Evolutionary conservation across 2,113 vertebrate genomes (phyloP), one percentile per base, ranked within the genome.

Genomic region (Uropsilus gracilis): DNA sequence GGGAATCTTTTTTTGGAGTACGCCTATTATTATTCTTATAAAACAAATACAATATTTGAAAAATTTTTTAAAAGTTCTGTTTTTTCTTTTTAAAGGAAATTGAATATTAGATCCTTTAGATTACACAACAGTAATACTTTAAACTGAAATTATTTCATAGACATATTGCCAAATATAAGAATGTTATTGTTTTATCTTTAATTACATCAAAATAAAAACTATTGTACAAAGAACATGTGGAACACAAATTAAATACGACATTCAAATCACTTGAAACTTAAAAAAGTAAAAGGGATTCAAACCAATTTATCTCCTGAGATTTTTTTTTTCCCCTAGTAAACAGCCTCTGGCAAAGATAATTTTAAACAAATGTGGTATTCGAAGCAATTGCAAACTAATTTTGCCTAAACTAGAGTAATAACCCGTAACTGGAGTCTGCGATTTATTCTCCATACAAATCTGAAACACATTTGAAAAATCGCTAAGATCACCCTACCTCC

Each of bases 221-320:
- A 86, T 46, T 55, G 4, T 13, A 14, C 75, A 89, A 92, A 39
- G 39, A 71, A 32, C 77, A 3, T 18, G 24, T 63, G 87, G 6
- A 14, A 44, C 8, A 66, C 3, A 86, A 20, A 72, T 61, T 84
- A 72, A 50, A 73, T 18, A 83, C 13, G 57, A 46, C 34, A 64
- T 86, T 94, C 68, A 81, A 95, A 91, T 17, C 7, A 95, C 39
- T 77, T 75, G 28, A 75, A 95, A 86, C 2, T 81, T 28, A 28
- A 59, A 44, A 59, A 50, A 9, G 37, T 59, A 50, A 50, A n/a
- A 34, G 61, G 16, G 20, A 89, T 71, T 93, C 10, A 80, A 88
- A 78, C 63, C 2, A 2, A 42, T 90, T 48, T 88, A 14, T 91
- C 61, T 76, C 39, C 16, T 44, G 39, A 76, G 14, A 42, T 42